Percentiles rank a stretch among this genome's conserved stretches.
Evolutionary conservation across 2,113 vertebrate species (phyloP).

Genomic region (Noctilio leporinus): DNA sequence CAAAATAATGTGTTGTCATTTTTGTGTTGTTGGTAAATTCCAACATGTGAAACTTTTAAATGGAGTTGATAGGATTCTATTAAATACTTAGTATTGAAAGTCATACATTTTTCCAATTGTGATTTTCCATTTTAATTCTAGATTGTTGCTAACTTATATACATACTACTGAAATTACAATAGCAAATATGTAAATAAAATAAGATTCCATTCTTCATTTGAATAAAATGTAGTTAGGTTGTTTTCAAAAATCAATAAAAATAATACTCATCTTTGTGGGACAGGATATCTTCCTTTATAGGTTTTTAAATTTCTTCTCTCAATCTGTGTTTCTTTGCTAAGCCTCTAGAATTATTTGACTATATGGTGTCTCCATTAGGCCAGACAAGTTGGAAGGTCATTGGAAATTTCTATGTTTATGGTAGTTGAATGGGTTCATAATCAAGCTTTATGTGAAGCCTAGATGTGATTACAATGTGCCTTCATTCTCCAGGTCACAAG

Average conservation of each 20-base stretch:
- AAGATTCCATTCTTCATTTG: neutral
- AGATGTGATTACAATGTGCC: neutral
- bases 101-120: neutral
- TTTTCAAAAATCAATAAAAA: neutral
- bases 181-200: neutral
- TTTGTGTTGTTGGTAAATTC: neutral
- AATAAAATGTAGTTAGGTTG: neutral
- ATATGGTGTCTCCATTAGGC: neutral
- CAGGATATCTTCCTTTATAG: neutral
- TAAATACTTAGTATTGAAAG: neutral
- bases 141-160: neutral
- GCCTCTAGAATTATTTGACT: neutral
- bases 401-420: neutral
- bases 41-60: neutral
- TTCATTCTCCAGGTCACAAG: neutral
- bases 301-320: neutral
- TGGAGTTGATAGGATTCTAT: neutral
- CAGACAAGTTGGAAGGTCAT: neutral
- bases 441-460: slow-evolving; percentile 17
- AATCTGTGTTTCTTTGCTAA: neutral
- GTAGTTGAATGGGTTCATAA: neutral
- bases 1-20: neutral
- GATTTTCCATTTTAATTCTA: neutral
- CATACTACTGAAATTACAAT: neutral
- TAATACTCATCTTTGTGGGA: neutral